phyloP scores from a whole-genome alignment of 2,113 vertebrate species.

The Panthera leo region DNA sequence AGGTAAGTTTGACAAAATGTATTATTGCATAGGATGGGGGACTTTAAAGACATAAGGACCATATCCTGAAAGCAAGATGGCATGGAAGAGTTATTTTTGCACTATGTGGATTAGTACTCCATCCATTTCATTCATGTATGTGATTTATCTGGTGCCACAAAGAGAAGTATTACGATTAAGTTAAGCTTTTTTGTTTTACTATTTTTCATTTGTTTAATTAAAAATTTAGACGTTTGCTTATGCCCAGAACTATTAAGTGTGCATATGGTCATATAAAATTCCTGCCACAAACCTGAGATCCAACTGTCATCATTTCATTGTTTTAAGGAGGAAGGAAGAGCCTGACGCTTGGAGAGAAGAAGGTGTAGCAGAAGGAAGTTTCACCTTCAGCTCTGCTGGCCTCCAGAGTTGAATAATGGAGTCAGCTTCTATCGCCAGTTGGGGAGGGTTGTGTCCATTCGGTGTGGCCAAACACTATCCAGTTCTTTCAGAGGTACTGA shows the following conservation, averaged over 20 bases:
- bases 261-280: not conserved
- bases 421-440: rapidly evolving
- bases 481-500: not conserved
- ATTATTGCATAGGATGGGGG: not conserved
- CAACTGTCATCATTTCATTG: not conserved
- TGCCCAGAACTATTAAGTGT: not conserved
- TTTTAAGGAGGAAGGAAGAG: not conserved
- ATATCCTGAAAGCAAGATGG: not conserved
- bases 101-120: not conserved
- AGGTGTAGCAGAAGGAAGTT: not conserved
- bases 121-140: not conserved
- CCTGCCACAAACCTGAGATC: not conserved
- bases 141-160: not conserved
- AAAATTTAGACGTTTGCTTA: not conserved
- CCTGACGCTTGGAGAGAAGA: not conserved
- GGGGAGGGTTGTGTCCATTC: no score
- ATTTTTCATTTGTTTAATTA: not conserved
- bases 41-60: not conserved
- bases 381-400: not conserved
- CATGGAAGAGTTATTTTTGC: no score
- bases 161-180: not conserved
- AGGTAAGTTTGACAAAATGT: not conserved
- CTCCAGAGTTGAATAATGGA: no score
- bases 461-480: no score
- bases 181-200: not conserved